Conservation (phyloP, 2,797 vertebrate species). For the Neomorphus geoffroyi region DNA sequence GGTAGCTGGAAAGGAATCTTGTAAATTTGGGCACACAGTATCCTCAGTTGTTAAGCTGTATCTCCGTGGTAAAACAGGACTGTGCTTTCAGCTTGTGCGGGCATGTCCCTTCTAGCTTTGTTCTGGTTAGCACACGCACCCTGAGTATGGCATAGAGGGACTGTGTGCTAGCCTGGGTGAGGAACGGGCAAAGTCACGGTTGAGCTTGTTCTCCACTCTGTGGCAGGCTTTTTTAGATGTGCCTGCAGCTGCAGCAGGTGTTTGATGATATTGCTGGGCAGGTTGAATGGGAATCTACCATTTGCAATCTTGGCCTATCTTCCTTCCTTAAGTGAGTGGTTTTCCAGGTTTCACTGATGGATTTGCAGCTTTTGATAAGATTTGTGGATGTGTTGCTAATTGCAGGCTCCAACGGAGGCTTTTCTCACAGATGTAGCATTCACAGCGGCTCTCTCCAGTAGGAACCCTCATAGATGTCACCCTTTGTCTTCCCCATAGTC, state of each 20-base stretch:
- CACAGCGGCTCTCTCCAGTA: background rate
- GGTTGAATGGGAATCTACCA: background rate
- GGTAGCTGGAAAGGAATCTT: background rate
- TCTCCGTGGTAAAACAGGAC: background rate
- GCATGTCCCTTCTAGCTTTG: rapidly evolving
- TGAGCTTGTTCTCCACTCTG: background rate
- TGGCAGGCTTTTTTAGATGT: background rate
- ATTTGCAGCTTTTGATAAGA: background rate
- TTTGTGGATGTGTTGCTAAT: background rate
- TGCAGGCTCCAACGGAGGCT: background rate
- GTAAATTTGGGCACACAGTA: background rate
- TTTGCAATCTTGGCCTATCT: background rate
- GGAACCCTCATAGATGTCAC: rapidly evolving
- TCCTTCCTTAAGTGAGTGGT: background rate
- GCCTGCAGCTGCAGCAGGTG: rapidly evolving
- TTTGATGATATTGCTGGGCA: background rate
- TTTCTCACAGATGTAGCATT: background rate
- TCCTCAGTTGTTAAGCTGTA: background rate
- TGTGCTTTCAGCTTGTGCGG: background rate
- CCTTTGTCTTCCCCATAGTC: background rate
- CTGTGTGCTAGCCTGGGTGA: background rate
- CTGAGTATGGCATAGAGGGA: background rate
- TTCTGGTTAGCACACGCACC: background rate
- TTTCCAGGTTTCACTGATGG: background rate
- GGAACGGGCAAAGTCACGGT: background rate